Conservation (phyloP, 2,888 invertebrate genomes). For the Amitus sp. region DNA sequence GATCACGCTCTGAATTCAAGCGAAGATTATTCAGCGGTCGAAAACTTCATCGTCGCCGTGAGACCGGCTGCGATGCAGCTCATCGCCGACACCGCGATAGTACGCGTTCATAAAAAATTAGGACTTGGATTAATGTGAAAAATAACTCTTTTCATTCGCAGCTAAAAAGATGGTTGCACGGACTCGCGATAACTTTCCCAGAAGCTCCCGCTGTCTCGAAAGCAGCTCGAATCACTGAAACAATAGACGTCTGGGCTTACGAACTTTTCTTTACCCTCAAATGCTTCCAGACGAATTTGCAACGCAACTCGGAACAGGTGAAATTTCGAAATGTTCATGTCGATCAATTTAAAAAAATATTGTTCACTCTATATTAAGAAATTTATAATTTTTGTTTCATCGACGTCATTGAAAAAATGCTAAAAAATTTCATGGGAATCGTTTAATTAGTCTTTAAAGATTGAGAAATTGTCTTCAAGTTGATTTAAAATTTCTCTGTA, state of each 20-base stretch:
- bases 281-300: constrained; percentile 51
- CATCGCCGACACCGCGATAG: constrained; percentile 55
- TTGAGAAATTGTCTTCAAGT: too few species aligned
- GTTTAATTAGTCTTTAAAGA: too few species aligned
- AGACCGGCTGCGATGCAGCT: constrained; percentile 53
- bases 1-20: constrained; percentile 39
- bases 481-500: too few species aligned
- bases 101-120: constrained; percentile 38
- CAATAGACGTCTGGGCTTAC: constrained; percentile 59
- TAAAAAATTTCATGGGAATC: too few species aligned
- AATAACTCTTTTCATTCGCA: too few species aligned
- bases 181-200: constrained; percentile 35
- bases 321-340: neutral
- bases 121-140: too few species aligned
- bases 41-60: constrained; percentile 49
- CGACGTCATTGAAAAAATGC: too few species aligned
- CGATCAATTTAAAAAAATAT: too few species aligned
- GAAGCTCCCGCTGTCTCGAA: constrained; percentile 43
- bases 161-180: constrained; percentile 58
- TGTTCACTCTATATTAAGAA: too few species aligned
- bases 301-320: constrained; percentile 46
- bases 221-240: constrained; percentile 52
- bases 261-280: constrained; percentile 59
- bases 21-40: constrained; percentile 47
- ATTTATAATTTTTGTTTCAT: too few species aligned